These are phyloP conservation scores for Pristionchus mayeri DNA, from an alignment of 2,888 invertebrate species.

Conservation along the genomic window DNA sequence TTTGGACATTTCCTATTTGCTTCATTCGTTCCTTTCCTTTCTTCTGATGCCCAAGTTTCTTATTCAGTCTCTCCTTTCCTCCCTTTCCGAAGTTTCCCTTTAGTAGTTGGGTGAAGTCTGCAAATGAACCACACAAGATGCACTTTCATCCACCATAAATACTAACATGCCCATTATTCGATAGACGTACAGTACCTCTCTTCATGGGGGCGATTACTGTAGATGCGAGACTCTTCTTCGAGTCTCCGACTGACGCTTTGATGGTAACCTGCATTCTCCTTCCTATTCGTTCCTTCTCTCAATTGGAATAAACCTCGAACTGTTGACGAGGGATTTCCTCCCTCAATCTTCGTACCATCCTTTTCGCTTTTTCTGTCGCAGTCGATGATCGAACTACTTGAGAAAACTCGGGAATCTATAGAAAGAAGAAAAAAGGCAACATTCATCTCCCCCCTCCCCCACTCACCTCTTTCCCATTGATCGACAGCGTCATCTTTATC, in stretches of 20 bases:
- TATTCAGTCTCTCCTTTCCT: constrained; percentile 83
- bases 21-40: constrained; percentile 95
- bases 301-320: constrained; percentile 60
- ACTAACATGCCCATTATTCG: not conserved
- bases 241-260: constrained; percentile 61
- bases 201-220: constrained; percentile 69
- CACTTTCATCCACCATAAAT: not conserved
- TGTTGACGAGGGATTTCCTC: constrained; percentile 73
- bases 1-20: constrained; percentile 89
- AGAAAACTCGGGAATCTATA: constrained; percentile 68
- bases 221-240: constrained; percentile 69
- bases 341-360: constrained; percentile 67
- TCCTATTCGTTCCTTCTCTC: not conserved
- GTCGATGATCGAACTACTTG: constrained; percentile 67
- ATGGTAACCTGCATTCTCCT: constrained; percentile 53
- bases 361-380: constrained; percentile 67
- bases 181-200: constrained; percentile 53
- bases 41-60: constrained; percentile 89
- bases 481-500: constrained; percentile 86
- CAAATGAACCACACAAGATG: not conserved
- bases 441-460: not conserved
- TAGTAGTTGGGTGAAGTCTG: constrained; percentile 69
- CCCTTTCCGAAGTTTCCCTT: constrained; percentile 71
- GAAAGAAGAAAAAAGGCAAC: not conserved
- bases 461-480: constrained; percentile 81